Evolutionary conservation across 2,113 vertebrate genomes (phyloP).

Genomic region (Crypturellus undulatus): DNA sequence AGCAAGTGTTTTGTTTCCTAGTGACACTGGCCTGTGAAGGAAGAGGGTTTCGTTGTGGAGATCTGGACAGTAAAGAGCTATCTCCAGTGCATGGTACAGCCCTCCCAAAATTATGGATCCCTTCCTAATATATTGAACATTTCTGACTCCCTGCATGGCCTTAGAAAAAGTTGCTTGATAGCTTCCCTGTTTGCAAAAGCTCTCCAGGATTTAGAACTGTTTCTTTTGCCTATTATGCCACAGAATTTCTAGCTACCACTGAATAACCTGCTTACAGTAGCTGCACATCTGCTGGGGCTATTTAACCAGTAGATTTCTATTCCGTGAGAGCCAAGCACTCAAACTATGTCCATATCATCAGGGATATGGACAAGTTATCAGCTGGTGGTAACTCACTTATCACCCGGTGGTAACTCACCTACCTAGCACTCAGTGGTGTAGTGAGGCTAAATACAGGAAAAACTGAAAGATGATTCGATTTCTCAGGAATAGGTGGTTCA

Average conservation of each 20-base stretch:
- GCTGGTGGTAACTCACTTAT: not conserved
- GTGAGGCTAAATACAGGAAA: not conserved
- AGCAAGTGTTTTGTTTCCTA: slow-evolving; percentile 42
- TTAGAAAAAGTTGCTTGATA: not conserved
- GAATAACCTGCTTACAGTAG: not conserved
- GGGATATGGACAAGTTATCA: not conserved
- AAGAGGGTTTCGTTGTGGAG: not conserved
- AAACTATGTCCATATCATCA: not conserved
- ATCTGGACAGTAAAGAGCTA: slow-evolving; percentile 6
- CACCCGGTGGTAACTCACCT: not conserved
- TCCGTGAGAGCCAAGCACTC: not conserved
- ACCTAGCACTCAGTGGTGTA: not conserved
- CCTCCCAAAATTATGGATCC: not conserved
- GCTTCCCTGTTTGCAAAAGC: not conserved
- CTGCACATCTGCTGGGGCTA: not conserved
- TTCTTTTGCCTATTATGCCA: not conserved
- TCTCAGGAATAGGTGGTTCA: not conserved
- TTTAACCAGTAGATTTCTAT: not conserved
- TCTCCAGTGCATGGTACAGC: not conserved
- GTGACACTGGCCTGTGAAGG: not conserved
- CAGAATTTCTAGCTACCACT: not conserved
- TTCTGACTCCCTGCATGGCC: not conserved
- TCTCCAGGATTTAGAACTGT: not conserved
- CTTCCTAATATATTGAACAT: not conserved
- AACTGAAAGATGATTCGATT: not conserved